Evolutionary conservation across 1,140 invertebrate species (phyloP).

Genomic region (Euura lappo): DNA sequence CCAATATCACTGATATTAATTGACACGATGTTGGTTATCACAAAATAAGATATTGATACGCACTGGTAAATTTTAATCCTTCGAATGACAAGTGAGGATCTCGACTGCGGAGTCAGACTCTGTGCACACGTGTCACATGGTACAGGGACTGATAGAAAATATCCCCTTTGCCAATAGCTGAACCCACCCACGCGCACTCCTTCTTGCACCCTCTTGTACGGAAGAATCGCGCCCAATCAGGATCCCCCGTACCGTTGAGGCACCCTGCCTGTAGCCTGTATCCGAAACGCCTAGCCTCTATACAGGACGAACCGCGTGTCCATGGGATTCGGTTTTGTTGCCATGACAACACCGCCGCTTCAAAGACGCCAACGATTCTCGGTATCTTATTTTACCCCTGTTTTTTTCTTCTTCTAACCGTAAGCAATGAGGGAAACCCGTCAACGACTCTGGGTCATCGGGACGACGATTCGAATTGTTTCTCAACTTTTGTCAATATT

Average conservation of each 20-base stretch:
- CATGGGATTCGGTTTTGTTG: constrained; percentile 55
- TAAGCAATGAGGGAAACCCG: too few relatives aligned
- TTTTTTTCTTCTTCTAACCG: constrained; percentile 7
- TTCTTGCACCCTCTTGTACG: constrained; percentile 11
- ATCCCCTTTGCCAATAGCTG: not conserved
- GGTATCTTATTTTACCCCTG: constrained; percentile 16
- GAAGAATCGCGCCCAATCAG: constrained; percentile 59
- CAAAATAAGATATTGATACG: not conserved
- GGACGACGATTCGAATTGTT: too few relatives aligned
- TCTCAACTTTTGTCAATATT: too few relatives aligned
- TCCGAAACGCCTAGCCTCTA: constrained; percentile 30
- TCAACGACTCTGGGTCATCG: too few relatives aligned
- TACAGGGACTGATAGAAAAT: not conserved
- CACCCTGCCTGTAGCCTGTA: constrained; percentile 14
- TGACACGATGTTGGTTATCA: not conserved
- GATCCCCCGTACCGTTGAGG: constrained; percentile 19
- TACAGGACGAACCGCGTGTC: constrained; percentile 33
- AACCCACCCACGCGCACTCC: not conserved
- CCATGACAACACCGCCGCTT: constrained; percentile 53
- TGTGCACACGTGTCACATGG: not conserved
- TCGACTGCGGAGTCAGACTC: not conserved
- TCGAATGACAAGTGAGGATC: not conserved
- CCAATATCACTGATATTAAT: not conserved
- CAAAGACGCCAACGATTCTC: constrained; percentile 11
- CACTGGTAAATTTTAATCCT: not conserved